Conservation (phyloP, 1,140 invertebrate species). For the Drosophila melanica region DNA sequence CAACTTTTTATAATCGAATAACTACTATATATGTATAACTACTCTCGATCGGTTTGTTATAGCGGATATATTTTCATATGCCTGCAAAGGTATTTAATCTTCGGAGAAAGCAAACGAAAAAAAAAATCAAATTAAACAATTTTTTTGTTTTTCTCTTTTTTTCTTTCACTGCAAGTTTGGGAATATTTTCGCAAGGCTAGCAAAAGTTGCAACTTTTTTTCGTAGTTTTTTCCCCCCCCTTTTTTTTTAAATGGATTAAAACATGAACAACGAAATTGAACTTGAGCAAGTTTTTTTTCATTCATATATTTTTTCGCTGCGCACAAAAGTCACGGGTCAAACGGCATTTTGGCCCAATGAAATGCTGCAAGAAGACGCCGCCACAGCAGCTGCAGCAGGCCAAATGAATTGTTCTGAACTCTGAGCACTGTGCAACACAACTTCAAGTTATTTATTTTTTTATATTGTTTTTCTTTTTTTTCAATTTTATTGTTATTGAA, state of each 20-base stretch:
- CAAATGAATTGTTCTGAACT: neutral
- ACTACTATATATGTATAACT: no score
- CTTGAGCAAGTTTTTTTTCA: constrained; percentile 51
- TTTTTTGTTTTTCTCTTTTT: constrained; percentile 2
- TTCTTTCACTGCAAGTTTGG: constrained; percentile 23
- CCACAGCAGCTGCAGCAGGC: neutral
- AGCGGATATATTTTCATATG: neutral
- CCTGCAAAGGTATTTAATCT: constrained; percentile 3
- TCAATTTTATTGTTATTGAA: neutral
- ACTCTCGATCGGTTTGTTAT: no score
- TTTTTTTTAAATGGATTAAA: constrained; percentile 51
- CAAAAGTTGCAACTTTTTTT: constrained; percentile 59
- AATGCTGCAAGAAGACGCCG: neutral
- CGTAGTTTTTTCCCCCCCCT: constrained; percentile 39
- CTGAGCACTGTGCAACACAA: constrained; percentile 4
- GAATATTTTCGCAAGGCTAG: constrained; percentile 54
- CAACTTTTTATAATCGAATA: neutral
- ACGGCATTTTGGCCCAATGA: constrained; percentile 5
- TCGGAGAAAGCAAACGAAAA: neutral
- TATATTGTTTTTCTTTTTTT: neutral
- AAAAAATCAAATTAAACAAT: neutral
- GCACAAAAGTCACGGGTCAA: constrained; percentile 38
- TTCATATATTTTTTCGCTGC: constrained; percentile 7
- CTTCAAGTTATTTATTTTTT: neutral
- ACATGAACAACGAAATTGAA: constrained; percentile 60